Evolutionary conservation across 2,888 invertebrate genomes (phyloP).

Genomic region (Nomada hirtipes): DNA sequence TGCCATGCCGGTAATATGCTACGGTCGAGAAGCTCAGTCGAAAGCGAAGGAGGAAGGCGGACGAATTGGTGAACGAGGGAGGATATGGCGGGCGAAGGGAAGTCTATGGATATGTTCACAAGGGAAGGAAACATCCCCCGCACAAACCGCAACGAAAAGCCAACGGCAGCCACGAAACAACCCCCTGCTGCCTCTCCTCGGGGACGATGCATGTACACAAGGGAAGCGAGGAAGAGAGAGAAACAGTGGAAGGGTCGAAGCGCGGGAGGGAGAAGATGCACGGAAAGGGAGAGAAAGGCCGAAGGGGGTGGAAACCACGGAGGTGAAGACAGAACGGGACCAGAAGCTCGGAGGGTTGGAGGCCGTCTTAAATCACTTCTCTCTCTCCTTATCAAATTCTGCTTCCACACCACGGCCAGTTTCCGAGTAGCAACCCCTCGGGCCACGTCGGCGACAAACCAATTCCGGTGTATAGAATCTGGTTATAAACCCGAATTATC

Average conservation of each 20-base stretch:
- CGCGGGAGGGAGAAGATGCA: slow-evolving; percentile 35
- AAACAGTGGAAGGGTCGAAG: slow-evolving; percentile 5
- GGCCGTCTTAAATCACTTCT: slow-evolving; percentile 72
- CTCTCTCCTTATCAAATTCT: slow-evolving; percentile 45
- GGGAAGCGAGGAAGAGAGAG: slow-evolving; percentile 40
- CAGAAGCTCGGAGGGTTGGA: slow-evolving; percentile 42
- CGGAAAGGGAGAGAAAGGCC: slow-evolving; percentile 48
- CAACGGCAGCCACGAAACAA: slow-evolving; percentile 72
- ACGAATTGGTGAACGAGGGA: slow-evolving; percentile 48
- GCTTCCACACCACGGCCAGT: slow-evolving; percentile 36
- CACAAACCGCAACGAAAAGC: slow-evolving; percentile 76
- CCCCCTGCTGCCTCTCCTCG: slow-evolving; percentile 67
- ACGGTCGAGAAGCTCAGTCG: slow-evolving; percentile 69
- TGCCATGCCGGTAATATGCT: slow-evolving; percentile 75
- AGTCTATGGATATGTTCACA: slow-evolving; percentile 73
- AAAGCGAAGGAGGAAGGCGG: slow-evolving; percentile 59
- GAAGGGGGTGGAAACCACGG: slow-evolving; percentile 45
- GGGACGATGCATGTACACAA: slow-evolving; percentile 67
- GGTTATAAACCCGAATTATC: slow-evolving; percentile 60
- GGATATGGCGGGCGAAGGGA: slow-evolving; percentile 48
- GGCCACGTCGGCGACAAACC: slow-evolving; percentile 44
- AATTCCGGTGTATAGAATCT: slow-evolving; percentile 66
- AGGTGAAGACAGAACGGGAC: slow-evolving; percentile 51
- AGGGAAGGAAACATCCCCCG: slow-evolving; percentile 80
- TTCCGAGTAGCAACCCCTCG: slow-evolving; percentile 49